Base-by-base conservation (phyloP, 2,797 vertebrate species). In the Enteromius thamalakanensis region DNA sequence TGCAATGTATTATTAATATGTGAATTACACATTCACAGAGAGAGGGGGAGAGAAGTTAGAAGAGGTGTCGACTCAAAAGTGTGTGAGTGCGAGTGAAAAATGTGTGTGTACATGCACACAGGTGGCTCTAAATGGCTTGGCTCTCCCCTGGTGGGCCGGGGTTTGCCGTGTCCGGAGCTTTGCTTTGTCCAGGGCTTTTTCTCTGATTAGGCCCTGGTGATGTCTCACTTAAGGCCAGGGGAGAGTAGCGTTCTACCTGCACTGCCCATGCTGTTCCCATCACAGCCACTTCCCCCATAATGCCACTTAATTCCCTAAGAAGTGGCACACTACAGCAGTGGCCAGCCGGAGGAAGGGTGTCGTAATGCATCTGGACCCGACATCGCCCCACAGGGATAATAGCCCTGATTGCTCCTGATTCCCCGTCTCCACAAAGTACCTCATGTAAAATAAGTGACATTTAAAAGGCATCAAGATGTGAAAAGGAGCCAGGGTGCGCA, bases 181-280 rank as follows among this genome's bases (percentile, higher is more conserved):
- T 94, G 95, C 96, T 95, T 95, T 96, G 96, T 97, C 95, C 96
- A 87, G 90, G 93, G 96, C 97, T 98, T 98, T 98, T 96, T 97
- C 95, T 95, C 92, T 97, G 97, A 98, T 98, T 97, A 96, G 96
- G 96, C 96, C 93, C 90, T 96, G 96, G 95, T 93, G 93, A 81
- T 80, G 83, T 40, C 72, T 87, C 74, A 82, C 86, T 86, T 88
- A 84, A 62, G 79, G 69, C 40, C 17, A 21, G 82, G 76, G 81
- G 79, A 89, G 64, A 82, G 84, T 94, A 95, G 94, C 96, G 94
- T 96, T 96, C 96, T 96, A 96, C 96, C 95, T 95, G 96, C 85
- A 93, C 95, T 96, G 95, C 95, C 96, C 97, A 97, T 97, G 96
- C 97, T 96, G 97, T 97, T 97, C 96, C 95, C 95, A 97, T 97